These are phyloP conservation scores for Chrysina gloriosa DNA, from an alignment of 2,888 invertebrate genomes.

Conservation along the genomic window DNA sequence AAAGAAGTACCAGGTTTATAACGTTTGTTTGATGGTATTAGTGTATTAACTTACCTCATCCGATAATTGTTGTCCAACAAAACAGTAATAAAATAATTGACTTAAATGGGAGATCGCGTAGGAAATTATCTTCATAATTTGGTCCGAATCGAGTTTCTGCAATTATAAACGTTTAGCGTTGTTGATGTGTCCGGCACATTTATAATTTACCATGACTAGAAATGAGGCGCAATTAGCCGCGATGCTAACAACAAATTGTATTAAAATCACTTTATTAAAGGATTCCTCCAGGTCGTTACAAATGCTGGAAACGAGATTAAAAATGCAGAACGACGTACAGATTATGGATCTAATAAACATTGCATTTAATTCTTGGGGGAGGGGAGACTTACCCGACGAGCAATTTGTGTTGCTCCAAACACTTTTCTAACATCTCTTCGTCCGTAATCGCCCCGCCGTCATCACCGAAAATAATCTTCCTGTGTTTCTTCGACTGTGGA, in stretches of 20 bases:
- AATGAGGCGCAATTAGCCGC: conserved; percentile 45
- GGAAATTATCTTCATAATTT: conserved; percentile 22
- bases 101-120: conserved; percentile 27
- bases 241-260: conserved; percentile 46
- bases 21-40: background rate
- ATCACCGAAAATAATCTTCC: conserved; percentile 23
- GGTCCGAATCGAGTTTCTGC: background rate
- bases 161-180: no score
- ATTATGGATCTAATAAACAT: no score
- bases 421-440: conserved; percentile 41
- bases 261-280: conserved; percentile 39
- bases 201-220: conserved; percentile 36
- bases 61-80: conserved; percentile 30
- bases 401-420: conserved; percentile 47
- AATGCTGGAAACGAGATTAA: conserved; percentile 39
- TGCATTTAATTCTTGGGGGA: background rate
- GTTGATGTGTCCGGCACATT: no score
- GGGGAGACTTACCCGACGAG: conserved; percentile 42
- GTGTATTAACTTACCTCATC: conserved; percentile 13
- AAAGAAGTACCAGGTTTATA: background rate
- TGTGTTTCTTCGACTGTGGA: conserved; percentile 3
- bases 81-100: conserved; percentile 40
- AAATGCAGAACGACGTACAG: background rate
- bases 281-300: conserved; percentile 46
- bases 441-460: conserved; percentile 10